Base-by-base conservation (phyloP, 2,113 vertebrate species). In the Pungitius pungitius region DNA sequence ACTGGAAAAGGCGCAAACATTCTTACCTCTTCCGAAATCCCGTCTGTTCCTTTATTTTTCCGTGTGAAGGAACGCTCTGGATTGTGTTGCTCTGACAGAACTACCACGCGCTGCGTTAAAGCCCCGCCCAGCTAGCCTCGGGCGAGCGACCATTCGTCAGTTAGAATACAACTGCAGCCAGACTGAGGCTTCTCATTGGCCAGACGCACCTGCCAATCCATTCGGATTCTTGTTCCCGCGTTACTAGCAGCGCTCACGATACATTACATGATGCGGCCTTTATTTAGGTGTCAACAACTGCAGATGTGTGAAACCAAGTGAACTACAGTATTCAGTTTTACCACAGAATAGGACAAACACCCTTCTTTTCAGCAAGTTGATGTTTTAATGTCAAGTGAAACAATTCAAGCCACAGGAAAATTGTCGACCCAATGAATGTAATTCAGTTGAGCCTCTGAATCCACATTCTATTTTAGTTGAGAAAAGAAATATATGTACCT, bases 61-160 rank as follows among this genome's bases (percentile, higher is more conserved):
- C 74, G 77, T 39, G 20, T 73, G 81, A 79, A 75, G 70, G 33
- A 35, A 82, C 51, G 81, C 75, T 82, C 73, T 22, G 70, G 69
- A 78, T 88, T 91, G 66, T 92, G 87, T 91, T 89, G 87, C 92
- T 90, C 81, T 86, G 80, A 78, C 83, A 86, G 78, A 84, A 75
- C 83, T 67, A 89, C 84, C 92, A 92, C 82, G 92, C 92, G 91
- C 77, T 76, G 61, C 65, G 39, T 2, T 40, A 26, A 6, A 69
- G 54, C 77, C 89, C 88, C 83, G 78, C 90, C 91, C 64, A 1
- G 2, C 43, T 57, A 17, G 58, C 66, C 54, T 26, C 40, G 26
- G 49, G 5, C 15, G 63, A 1, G 55, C 73, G 30, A 26, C 39
- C 8, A 94, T 93, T 93, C 55, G 92, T n/a, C 62, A 13, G 1